phyloP scores from a whole-genome alignment of 2,113 vertebrate species.

The Sebastes schlegelii region DNA sequence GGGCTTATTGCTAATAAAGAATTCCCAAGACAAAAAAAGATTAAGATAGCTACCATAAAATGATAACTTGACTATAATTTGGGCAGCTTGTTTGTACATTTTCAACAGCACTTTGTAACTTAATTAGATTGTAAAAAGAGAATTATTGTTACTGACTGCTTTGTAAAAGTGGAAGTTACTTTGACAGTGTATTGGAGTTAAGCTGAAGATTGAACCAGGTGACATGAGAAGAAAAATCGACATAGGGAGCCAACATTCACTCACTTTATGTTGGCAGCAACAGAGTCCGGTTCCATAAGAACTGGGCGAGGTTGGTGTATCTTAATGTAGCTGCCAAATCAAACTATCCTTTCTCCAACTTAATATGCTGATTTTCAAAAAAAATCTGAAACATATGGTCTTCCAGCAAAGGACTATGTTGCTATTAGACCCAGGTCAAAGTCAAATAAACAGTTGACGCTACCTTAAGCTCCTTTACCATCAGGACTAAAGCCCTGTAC shows the following conservation, averaged over 20 bases:
- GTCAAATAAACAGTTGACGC: conserved; percentile 5
- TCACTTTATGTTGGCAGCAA: conserved; percentile 9
- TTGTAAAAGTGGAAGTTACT: neutral
- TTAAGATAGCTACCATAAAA: neutral
- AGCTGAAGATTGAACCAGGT: neutral
- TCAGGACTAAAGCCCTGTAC: neutral
- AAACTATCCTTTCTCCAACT: conserved; percentile 9
- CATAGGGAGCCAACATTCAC: neutral
- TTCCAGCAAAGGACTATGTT: neutral
- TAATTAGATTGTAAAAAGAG: neutral
- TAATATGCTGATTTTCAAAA: neutral
- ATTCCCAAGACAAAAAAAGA: neutral
- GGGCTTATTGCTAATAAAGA: neutral
- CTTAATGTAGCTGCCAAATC: neutral
- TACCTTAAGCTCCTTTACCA: neutral
- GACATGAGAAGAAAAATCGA: neutral
- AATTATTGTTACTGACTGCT: neutral
- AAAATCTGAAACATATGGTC: neutral
- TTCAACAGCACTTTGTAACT: neutral
- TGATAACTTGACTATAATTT: neutral
- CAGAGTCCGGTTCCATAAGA: neutral
- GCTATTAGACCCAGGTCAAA: neutral
- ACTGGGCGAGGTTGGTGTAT: neutral
- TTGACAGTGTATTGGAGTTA: neutral
- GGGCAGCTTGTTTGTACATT: neutral